Conservation (phyloP, 1,140 invertebrate genomes). For the Cherax destructor region DNA sequence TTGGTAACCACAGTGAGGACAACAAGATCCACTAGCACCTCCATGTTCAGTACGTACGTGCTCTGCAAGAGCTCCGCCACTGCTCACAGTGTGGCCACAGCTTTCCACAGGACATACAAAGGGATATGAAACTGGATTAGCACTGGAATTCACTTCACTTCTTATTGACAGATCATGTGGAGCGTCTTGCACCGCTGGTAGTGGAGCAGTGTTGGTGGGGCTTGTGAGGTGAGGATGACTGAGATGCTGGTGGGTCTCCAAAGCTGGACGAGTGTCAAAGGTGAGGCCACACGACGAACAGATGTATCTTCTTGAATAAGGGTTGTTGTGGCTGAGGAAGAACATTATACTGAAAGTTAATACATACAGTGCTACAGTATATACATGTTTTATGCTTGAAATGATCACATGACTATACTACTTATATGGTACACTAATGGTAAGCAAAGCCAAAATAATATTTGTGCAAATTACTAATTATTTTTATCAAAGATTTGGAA, state of each 20-base stretch:
- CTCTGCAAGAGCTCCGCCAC: slow-evolving; percentile 73
- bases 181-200: slow-evolving; percentile 76
- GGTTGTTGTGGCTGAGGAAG: slow-evolving; percentile 71
- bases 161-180: slow-evolving; percentile 75
- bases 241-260: slow-evolving; percentile 69
- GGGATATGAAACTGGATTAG: slow-evolving; percentile 75
- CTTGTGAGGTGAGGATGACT: slow-evolving; percentile 56
- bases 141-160: slow-evolving; percentile 11
- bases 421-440: no score
- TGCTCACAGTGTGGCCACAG: slow-evolving; percentile 74
- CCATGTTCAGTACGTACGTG: slow-evolving; percentile 73
- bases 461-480: neutral
- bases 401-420: no score
- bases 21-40: slow-evolving; percentile 72
- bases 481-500: neutral
- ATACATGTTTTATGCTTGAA: no score
- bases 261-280: slow-evolving; percentile 67
- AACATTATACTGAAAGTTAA: neutral
- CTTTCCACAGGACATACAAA: slow-evolving; percentile 74
- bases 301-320: slow-evolving; percentile 69
- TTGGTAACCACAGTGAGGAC: slow-evolving; percentile 75
- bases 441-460: no score
- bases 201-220: slow-evolving; percentile 75
- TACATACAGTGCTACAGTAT: no score
- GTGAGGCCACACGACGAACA: slow-evolving; percentile 67